phyloP scores from a whole-genome alignment of 2,797 vertebrate genomes.

The Sorex maritimensis region DNA sequence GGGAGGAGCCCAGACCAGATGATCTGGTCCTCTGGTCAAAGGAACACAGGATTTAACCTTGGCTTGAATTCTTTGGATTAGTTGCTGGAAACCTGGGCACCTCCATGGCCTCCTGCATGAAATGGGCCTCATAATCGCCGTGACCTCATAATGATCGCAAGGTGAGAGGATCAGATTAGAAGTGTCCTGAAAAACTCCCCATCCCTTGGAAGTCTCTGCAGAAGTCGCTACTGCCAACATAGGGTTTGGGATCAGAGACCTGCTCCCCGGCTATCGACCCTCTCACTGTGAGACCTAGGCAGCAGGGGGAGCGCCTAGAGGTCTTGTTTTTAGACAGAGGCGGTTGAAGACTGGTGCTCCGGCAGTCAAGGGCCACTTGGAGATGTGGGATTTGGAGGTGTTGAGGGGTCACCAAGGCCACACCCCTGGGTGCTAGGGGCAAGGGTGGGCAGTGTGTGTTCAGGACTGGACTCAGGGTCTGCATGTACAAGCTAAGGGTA shows the following conservation, averaged over 20 bases:
- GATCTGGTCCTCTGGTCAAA: neutral
- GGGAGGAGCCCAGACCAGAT: no score
- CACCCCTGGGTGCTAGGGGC: no score
- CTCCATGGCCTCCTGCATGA: slow-evolving; percentile 35
- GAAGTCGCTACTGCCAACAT: neutral
- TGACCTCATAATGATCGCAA: neutral
- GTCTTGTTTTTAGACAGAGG: no score
- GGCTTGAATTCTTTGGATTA: neutral
- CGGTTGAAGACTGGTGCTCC: no score
- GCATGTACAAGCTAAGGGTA: no score
- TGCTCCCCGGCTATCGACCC: neutral
- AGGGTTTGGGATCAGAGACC: neutral
- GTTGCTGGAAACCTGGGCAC: neutral
- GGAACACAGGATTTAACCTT: neutral
- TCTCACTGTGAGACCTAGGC: neutral
- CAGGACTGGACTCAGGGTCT: no score
- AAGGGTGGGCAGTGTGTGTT: no score
- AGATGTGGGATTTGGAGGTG: no score
- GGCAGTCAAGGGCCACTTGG: no score
- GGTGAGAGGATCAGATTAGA: slow-evolving; percentile 18
- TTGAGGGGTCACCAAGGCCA: no score
- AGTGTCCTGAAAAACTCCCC: slow-evolving; percentile 41
- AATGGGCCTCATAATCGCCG: neutral
- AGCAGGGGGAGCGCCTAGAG: no score
- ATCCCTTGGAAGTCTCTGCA: neutral